Evolutionary conservation across 37 sponge, comb jelly and placozoan species (phyloP).

Genomic region (Chondrosia reniformis): DNA sequence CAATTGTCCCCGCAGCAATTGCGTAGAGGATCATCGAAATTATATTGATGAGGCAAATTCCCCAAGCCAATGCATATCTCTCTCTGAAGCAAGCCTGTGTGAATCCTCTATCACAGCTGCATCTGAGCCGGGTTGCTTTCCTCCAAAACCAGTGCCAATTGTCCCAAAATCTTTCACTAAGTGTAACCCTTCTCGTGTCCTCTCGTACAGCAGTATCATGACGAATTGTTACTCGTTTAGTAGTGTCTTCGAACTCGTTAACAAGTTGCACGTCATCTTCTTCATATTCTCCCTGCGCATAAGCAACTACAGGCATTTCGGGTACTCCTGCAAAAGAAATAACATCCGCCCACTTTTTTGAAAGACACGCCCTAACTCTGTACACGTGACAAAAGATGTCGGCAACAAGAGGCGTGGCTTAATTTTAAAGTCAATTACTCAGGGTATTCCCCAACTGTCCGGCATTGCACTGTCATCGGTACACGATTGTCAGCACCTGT

Average conservation of each 20-base stretch:
- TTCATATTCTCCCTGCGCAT: background rate
- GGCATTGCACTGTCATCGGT: background rate
- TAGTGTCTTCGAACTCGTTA: background rate
- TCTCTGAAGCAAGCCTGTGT: conserved; percentile 17
- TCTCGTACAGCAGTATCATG: conserved; percentile 6
- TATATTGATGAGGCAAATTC: background rate
- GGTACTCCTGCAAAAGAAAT: too few relatives aligned
- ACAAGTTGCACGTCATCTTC: background rate
- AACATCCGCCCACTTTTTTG: background rate
- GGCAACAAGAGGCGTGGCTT: conserved; percentile 3
- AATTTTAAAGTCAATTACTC: background rate
- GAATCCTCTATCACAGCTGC: conserved; percentile 9
- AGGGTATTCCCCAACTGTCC: conserved; percentile 18
- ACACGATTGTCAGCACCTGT: too few relatives aligned
- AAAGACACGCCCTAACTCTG: too few relatives aligned
- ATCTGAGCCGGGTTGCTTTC: background rate
- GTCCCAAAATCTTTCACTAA: conserved; percentile 16
- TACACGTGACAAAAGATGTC: conserved; percentile 2
- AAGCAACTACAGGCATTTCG: background rate
- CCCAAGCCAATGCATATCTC: conserved; percentile 18
- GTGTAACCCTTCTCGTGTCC: background rate
- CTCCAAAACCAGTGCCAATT: conserved; percentile 20
- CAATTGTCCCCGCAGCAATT: conserved; percentile 1
- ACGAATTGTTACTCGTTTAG: background rate
- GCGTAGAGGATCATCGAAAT: conserved; percentile 8